Evolutionary conservation across 2,797 vertebrate genomes (phyloP).

Genomic region (Mormyrus proboscirostris): DNA sequence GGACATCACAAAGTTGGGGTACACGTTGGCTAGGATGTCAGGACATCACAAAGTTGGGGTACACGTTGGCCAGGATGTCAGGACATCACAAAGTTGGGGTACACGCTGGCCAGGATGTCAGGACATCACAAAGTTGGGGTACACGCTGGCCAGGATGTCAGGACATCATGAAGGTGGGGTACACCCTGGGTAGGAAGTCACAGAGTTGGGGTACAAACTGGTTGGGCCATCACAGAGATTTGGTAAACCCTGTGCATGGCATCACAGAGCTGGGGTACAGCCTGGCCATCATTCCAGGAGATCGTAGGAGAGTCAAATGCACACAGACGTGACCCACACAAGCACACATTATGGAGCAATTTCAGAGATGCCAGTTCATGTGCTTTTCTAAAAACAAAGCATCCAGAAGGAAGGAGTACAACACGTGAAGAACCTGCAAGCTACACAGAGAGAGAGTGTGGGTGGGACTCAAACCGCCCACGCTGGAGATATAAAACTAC

Average conservation of each 20-base stretch:
- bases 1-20: neutral
- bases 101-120: neutral
- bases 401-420: neutral
- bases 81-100: neutral
- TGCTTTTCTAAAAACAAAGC: neutral
- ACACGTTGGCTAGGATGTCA: neutral
- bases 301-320: neutral
- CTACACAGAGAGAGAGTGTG: neutral
- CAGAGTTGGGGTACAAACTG: neutral
- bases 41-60: neutral
- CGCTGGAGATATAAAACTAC: neutral
- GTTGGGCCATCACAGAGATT: neutral
- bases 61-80: neutral
- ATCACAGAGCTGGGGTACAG: neutral
- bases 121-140: neutral
- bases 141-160: too few relatives aligned
- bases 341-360: neutral
- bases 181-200: neutral
- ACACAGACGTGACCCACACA: neutral
- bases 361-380: neutral
- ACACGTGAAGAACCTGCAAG: neutral
- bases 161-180: too few relatives aligned
- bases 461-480: neutral
- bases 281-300: neutral
- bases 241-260: neutral